These are phyloP conservation scores for Lordiphosa collinella DNA, from an alignment of 1,140 invertebrate species.

Conservation along the genomic window DNA sequence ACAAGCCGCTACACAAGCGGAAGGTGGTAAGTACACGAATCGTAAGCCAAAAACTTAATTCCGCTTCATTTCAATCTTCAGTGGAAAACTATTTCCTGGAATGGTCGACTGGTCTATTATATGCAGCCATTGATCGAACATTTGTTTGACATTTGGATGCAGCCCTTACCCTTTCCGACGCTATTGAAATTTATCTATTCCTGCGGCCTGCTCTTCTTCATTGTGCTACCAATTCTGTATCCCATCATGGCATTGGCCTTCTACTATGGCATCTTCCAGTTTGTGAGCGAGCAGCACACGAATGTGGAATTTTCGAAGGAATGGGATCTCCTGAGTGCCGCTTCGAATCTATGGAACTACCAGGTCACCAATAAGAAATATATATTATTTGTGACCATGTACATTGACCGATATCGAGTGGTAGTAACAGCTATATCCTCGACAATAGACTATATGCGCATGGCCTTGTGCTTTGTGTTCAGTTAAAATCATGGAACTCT, in stretches of 20 bases:
- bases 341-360: conserved; percentile 27
- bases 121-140: conserved; percentile 57
- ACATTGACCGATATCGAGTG: conserved; percentile 54
- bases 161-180: conserved; percentile 59
- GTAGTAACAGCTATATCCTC: conserved; percentile 59
- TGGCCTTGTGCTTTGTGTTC: conserved; percentile 49
- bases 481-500: conserved; percentile 14
- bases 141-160: conserved; percentile 50
- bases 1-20: conserved; percentile 58
- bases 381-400: conserved; percentile 51
- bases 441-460: conserved; percentile 55
- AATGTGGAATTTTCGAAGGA: conserved; percentile 3
- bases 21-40: conserved; percentile 32
- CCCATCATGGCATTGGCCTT: conserved; percentile 32
- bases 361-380: conserved; percentile 52
- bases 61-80: not conserved
- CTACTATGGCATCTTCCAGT: conserved; percentile 52
- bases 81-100: conserved; percentile 36
- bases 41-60: not conserved
- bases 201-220: conserved; percentile 42
- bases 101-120: conserved; percentile 50
- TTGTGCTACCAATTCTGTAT: conserved; percentile 47
- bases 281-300: conserved; percentile 32
- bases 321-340: conserved; percentile 32
- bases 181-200: conserved; percentile 44